Evolutionary conservation across 2,797 vertebrate species (phyloP).

Genomic region (Spea hammondii): DNA sequence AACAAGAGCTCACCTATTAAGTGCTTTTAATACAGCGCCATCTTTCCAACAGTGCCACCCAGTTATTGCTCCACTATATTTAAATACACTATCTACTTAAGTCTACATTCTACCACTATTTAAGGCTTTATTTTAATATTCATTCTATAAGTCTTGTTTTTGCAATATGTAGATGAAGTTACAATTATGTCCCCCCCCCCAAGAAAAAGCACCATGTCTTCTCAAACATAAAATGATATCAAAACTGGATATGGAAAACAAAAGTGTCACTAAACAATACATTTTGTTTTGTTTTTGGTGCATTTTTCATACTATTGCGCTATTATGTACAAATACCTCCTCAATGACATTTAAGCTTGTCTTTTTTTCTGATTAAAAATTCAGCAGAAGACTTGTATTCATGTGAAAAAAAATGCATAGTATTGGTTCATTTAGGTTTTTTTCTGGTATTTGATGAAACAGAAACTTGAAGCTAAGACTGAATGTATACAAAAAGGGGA

Average conservation of each 20-base stretch:
- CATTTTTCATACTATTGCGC: constrained; percentile 59
- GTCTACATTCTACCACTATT: constrained; percentile 57
- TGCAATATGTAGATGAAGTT: constrained; percentile 50
- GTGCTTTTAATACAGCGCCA: constrained; percentile 58
- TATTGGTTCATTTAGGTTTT: constrained; percentile 58
- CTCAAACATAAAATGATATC: constrained; percentile 55
- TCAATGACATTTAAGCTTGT: constrained; percentile 60
- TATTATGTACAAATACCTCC: constrained; percentile 64
- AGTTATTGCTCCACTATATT: constrained; percentile 59
- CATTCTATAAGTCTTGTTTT: constrained; percentile 57
- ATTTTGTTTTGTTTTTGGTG: constrained; percentile 25
- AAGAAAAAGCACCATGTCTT: constrained; percentile 60
- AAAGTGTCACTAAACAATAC: constrained; percentile 62
- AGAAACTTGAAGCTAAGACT: constrained; percentile 66
- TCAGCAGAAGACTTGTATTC: constrained; percentile 61
- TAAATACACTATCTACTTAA: constrained; percentile 53
- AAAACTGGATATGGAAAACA: constrained; percentile 61
- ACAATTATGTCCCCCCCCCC: constrained; percentile 40
- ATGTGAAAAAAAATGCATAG: constrained; percentile 70
- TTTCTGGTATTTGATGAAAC: constrained; percentile 61
- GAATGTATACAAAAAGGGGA: constrained; percentile 62
- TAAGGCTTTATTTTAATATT: constrained; percentile 58
- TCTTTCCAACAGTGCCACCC: constrained; percentile 52
- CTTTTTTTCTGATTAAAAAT: constrained; percentile 28
- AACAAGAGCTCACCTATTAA: constrained; percentile 62